These are phyloP conservation scores for Periparus ater DNA, from an alignment of 2,797 vertebrate species.

Conservation along the genomic window DNA sequence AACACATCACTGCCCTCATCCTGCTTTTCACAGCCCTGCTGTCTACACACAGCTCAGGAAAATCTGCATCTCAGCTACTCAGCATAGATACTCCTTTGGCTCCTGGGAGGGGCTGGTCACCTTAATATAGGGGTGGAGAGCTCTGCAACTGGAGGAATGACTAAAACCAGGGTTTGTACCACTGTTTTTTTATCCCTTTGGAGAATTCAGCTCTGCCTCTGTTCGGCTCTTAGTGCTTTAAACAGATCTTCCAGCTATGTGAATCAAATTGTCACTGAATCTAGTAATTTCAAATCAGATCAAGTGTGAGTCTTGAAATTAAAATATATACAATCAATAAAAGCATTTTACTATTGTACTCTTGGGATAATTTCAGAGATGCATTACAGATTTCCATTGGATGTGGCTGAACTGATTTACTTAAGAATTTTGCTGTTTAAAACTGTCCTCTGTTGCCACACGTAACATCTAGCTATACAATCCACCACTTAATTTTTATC, in stretches of 20 bases:
- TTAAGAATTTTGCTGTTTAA: neutral
- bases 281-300: slow-evolving; percentile 12
- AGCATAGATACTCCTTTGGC: neutral
- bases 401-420: neutral
- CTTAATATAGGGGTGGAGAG: neutral
- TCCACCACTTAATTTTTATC: neutral
- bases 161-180: neutral
- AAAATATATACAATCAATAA: neutral
- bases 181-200: neutral
- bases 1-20: neutral
- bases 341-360: neutral
- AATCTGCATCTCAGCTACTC: neutral
- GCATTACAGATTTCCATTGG: neutral
- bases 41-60: neutral
- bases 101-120: neutral
- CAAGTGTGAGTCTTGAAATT: neutral
- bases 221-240: neutral
- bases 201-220: neutral
- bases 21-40: neutral
- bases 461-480: neutral
- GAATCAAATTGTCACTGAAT: slow-evolving; percentile 12
- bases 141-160: neutral
- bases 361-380: neutral
- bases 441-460: neutral
- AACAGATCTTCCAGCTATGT: neutral